Evolutionary conservation across 2,888 invertebrate species (phyloP), one percentile per base, ranked within the genome.

Genomic region (Adineta ricciae): DNA sequence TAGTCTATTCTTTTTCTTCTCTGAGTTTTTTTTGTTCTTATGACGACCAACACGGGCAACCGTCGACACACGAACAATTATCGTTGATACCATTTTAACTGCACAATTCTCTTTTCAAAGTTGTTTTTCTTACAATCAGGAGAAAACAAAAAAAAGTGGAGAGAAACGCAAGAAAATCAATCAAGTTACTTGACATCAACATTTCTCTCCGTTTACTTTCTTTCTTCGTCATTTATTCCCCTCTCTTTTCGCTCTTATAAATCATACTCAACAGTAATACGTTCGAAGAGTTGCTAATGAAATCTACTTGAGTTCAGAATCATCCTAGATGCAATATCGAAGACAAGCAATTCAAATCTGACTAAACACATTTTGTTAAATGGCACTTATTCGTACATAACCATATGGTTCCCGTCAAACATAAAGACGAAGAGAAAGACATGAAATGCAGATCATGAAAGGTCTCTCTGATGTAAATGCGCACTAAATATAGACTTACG

Each of bases 81-180:
- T 78, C 78, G 78, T 24, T 78, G 32, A 78, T 41, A 78, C 78
- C 38, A 41, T 64, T 64, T 64, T 64, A n/a, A 64, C 64, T 64
- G 32, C 32, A 27, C 64, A 32, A 16, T 19, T 64, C 64, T 64
- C 64, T 64, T n/a, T 64, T 32, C 64, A 32, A 16, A 64, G 16
- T 64, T 64, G 64, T 64, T 64, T 64, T 64, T 64, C 64, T 64
- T 64, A 27, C 32, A 36, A 64, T 32, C 32, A 64, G 64, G 32
- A 64, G 64, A 64, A 64, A 64, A 64, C 64, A 64, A 14, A 9
- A 21, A 52, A 52, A 16, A 21, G 24, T 3, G 21, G 52, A 32
- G 19, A 64, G 32, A 64, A 64, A 14, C 32, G 32, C 14, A 64
- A 64, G 7, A 64, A 64, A 64, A 64, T 64, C 64, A 64, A 64